phyloP scores from a whole-genome alignment of 2,113 vertebrate species.

The Myrmecophaga tridactyla region DNA sequence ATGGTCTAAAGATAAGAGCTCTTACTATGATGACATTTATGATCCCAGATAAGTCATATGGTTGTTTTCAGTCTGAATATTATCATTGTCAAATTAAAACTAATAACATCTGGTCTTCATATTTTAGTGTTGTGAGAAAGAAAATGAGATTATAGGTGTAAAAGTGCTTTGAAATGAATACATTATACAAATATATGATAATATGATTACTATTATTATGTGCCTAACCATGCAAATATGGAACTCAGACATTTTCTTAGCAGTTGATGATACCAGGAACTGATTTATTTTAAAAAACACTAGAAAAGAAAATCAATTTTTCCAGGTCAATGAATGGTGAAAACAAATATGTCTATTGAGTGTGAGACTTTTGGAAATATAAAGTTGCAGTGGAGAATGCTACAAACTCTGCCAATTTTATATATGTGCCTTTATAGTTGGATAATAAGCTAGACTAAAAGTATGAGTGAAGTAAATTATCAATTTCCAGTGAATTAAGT shows the following conservation, averaged over 20 bases:
- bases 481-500: slow-evolving; percentile 24
- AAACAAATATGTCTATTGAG: not conserved
- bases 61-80: not conserved
- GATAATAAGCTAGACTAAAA: not conserved
- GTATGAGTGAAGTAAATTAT: not conserved
- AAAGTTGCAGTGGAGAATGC: not conserved
- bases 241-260: not conserved
- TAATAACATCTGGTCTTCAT: not conserved
- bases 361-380: not conserved
- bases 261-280: not conserved
- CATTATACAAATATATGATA: not conserved
- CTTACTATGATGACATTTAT: not conserved
- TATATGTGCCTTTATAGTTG: not conserved
- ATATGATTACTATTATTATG: not conserved
- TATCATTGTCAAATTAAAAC: not conserved
- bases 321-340: not conserved
- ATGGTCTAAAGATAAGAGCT: not conserved
- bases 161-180: slow-evolving; percentile 17
- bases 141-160: not conserved
- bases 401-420: not conserved
- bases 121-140: slow-evolving; percentile 17
- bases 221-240: not conserved
- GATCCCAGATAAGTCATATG: not conserved
- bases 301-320: not conserved
- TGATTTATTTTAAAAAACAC: not conserved